Conservation (phyloP, 2,113 vertebrate genomes). For the Oostethus manadensis region DNA sequence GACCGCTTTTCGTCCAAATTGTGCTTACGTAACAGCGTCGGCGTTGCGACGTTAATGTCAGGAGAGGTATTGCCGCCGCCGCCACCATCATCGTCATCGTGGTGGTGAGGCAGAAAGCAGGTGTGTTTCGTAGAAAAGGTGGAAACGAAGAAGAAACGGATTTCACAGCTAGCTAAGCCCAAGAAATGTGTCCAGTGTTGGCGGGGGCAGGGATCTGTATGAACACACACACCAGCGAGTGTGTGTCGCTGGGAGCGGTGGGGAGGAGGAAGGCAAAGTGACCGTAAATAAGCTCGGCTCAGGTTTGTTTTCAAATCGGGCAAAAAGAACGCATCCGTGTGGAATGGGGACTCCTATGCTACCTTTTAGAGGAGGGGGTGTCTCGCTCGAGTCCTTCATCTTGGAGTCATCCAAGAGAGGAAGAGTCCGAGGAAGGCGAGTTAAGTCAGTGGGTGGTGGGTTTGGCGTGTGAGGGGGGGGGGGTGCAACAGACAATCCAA, state of each 20-base stretch:
- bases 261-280: conserved; percentile 36
- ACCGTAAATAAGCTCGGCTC: conserved; percentile 55
- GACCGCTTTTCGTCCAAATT: conserved; percentile 54
- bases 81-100: conserved; percentile 6
- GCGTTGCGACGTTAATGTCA: conserved; percentile 38
- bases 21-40: conserved; percentile 66
- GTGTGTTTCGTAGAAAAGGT: conserved; percentile 21
- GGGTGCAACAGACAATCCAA: conserved; percentile 49
- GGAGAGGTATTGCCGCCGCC: neutral
- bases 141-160: neutral
- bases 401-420: conserved; percentile 24
- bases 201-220: too few species aligned
- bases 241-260: neutral
- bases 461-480: conserved; percentile 7
- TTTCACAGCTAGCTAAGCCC: conserved; percentile 7
- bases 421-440: neutral
- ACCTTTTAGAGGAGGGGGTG: conserved; percentile 10
- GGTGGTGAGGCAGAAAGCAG: conserved; percentile 67
- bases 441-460: neutral
- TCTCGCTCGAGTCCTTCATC: conserved; percentile 30
- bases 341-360: conserved; percentile 22
- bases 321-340: conserved; percentile 10
- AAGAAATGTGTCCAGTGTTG: conserved; percentile 30
- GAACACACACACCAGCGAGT: conserved; percentile 5
- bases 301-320: conserved; percentile 4